Conservation (phyloP, 2,797 vertebrate genomes). For the Eulemur albifrons region DNA sequence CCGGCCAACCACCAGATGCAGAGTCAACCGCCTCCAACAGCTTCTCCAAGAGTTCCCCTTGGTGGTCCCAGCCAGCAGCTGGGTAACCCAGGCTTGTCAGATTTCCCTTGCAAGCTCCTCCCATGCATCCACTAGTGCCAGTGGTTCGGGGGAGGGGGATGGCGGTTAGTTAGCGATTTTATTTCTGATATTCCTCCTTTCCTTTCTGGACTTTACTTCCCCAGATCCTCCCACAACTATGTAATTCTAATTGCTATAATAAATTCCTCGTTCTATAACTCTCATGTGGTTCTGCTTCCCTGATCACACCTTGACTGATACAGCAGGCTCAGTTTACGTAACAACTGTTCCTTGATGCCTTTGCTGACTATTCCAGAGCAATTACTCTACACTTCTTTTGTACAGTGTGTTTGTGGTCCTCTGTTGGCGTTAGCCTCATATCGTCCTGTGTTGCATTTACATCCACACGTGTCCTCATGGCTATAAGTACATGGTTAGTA, state of each 20-base stretch:
- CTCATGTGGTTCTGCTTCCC: not conserved
- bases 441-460: not conserved
- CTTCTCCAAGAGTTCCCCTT: not conserved
- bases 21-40: not conserved
- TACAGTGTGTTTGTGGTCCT: not conserved
- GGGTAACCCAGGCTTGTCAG: not conserved
- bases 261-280: not conserved
- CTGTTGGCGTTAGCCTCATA: not conserved
- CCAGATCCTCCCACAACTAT: not conserved
- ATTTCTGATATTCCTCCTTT: not conserved
- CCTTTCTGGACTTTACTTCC: not conserved
- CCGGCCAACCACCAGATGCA: not conserved
- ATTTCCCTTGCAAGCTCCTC: not conserved
- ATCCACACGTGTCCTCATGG: not conserved
- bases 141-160: not conserved
- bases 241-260: not conserved
- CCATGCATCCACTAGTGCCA: not conserved
- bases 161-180: not conserved
- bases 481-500: not conserved
- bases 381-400: not conserved
- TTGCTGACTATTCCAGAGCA: not conserved
- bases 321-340: not conserved
- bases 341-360: not conserved
- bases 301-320: not conserved
- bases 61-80: not conserved